phyloP scores from a whole-genome alignment of 2,888 invertebrate genomes.

The Leptinotarsa peninsularis region DNA sequence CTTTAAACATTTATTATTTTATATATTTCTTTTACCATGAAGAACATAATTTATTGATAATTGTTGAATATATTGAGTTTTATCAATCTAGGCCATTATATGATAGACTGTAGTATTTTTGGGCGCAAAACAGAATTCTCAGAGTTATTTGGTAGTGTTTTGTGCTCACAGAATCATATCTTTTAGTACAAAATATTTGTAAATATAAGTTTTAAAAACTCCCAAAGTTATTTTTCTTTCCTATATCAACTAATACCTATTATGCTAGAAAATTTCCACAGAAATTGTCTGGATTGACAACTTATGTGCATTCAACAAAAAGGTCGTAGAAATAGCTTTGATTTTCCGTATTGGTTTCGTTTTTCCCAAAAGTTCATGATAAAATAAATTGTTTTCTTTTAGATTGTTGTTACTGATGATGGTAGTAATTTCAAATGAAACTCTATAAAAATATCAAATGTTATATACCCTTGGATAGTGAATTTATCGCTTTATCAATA shows the following conservation, averaged over 20 bases:
- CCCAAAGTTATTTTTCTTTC: background rate
- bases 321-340: too few species aligned
- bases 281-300: too few species aligned
- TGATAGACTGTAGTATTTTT: constrained; percentile 35
- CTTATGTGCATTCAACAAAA: too few species aligned
- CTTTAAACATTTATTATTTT: constrained; percentile 26
- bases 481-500: too few species aligned
- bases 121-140: constrained; percentile 24
- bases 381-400: too few species aligned
- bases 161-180: background rate
- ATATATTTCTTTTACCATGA: constrained; percentile 8
- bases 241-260: background rate
- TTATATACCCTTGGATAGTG: too few species aligned
- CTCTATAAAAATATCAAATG: too few species aligned
- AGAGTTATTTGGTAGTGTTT: background rate
- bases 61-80: constrained; percentile 37
- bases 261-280: too few species aligned
- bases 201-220: background rate
- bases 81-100: constrained; percentile 34
- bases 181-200: constrained; percentile 5
- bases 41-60: constrained; percentile 20
- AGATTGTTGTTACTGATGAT: too few species aligned
- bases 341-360: too few species aligned
- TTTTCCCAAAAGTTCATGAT: too few species aligned
- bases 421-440: too few species aligned